phyloP scores from a whole-genome alignment of 1,140 invertebrate genomes.

The Mactra quadrangularis region DNA sequence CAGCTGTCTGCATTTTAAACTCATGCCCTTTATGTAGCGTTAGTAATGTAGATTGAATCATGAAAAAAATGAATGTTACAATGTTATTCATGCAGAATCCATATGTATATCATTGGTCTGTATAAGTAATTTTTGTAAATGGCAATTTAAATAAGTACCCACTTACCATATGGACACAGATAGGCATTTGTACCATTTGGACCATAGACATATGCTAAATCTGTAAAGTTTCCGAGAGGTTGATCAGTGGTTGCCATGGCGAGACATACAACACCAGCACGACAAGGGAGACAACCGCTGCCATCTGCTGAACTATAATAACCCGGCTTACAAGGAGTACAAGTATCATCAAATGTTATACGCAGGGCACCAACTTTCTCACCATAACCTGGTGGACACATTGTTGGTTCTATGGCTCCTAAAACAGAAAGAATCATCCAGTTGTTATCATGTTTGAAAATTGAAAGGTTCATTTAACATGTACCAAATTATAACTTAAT shows the following conservation, averaged over 20 bases:
- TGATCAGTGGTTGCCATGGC: slow-evolving; percentile 75
- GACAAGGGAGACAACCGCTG: slow-evolving; percentile 74
- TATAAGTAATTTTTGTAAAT: no score
- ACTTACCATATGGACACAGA: slow-evolving; percentile 79
- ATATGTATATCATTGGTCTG: no score
- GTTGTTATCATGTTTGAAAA: not conserved
- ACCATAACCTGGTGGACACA: slow-evolving; percentile 80
- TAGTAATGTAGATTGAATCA: no score
- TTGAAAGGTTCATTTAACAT: no score
- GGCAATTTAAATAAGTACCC: no score
- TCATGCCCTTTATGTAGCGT: no score
- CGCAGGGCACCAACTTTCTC: slow-evolving; percentile 75
- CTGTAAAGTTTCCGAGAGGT: slow-evolving; percentile 74
- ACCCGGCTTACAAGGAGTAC: slow-evolving; percentile 78
- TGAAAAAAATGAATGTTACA: no score
- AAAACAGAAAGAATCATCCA: not conserved
- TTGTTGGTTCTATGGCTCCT: slow-evolving; percentile 80
- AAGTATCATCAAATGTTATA: slow-evolving; percentile 77
- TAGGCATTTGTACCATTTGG: slow-evolving; percentile 78
- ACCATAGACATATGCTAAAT: slow-evolving; percentile 69
- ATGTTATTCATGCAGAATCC: no score
- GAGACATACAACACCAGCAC: slow-evolving; percentile 80
- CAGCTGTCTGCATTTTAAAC: no score
- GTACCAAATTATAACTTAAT: no score
- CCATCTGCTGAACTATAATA: slow-evolving; percentile 75